Percentiles rank a stretch among this genome's conserved stretches.
These are phyloP conservation scores for Phaethon lepturus DNA, from an alignment of 2,113 vertebrate species.

Conservation along the genomic window DNA sequence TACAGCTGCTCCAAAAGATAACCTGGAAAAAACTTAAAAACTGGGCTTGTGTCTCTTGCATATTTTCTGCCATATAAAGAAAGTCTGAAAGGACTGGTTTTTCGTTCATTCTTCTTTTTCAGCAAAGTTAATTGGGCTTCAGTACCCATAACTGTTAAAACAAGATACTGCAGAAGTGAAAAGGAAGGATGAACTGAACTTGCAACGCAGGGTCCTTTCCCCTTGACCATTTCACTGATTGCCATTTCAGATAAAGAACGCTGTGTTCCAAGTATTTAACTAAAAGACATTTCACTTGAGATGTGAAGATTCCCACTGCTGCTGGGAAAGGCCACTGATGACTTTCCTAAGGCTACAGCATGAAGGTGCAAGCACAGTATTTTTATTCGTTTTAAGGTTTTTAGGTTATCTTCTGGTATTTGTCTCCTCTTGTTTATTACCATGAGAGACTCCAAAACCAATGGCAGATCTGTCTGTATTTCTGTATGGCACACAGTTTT, in stretches of 20 bases:
- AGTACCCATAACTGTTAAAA: background rate
- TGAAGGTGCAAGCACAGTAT: background rate
- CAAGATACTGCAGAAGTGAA: background rate
- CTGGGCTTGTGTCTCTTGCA: background rate
- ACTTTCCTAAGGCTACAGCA: background rate
- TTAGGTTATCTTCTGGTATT: constrained; percentile 31
- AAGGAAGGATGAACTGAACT: background rate
- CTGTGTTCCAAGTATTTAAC: background rate
- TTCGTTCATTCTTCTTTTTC: background rate
- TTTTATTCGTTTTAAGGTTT: constrained; percentile 25
- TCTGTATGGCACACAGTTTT: background rate
- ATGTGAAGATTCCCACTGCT: background rate
- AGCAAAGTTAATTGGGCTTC: background rate
- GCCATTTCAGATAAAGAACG: background rate
- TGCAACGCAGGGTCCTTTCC: background rate
- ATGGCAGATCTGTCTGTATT: background rate
- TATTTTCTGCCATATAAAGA: background rate
- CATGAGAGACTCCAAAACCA: background rate
- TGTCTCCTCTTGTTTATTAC: background rate
- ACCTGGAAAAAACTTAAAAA: constrained; percentile 36
- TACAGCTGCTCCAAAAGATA: constrained; percentile 28
- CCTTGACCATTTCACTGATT: background rate
- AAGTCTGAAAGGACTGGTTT: background rate
- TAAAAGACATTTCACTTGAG: background rate
- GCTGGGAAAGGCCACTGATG: background rate